phyloP scores from a whole-genome alignment of 2,888 invertebrate species.

The Standfussiana lucernea region DNA sequence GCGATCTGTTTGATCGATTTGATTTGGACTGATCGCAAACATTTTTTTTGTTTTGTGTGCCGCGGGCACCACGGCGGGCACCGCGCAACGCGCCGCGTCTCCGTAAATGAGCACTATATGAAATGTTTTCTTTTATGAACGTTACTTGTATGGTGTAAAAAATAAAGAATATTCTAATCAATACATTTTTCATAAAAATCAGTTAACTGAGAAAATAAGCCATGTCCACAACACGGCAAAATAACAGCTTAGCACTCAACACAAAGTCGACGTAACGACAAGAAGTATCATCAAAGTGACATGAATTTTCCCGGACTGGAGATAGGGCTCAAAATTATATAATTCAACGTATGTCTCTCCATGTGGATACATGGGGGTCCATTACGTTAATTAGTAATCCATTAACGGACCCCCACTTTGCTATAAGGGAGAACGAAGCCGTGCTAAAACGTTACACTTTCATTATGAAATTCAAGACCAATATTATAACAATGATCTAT shows the following conservation, averaged over 20 bases:
- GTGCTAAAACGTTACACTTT: constrained; percentile 3
- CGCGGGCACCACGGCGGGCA: no score
- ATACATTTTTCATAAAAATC: background rate
- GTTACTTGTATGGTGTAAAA: no score
- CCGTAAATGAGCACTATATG: no score
- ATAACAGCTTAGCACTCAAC: background rate
- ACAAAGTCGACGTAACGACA: background rate
- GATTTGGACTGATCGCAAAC: no score
- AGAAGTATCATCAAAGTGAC: background rate
- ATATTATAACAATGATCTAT: background rate
- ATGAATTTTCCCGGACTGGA: background rate
- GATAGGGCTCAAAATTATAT: constrained; percentile 2
- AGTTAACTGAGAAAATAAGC: background rate
- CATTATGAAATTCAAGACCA: background rate
- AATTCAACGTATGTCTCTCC: constrained; percentile 28
- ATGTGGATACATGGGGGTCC: constrained; percentile 20
- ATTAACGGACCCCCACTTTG: constrained; percentile 41
- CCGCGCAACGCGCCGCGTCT: no score
- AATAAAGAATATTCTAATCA: no score
- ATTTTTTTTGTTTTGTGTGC: no score
- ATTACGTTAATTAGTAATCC: constrained; percentile 50
- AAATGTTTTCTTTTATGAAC: background rate
- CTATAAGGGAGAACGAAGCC: constrained; percentile 23
- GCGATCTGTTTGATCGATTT: no score
- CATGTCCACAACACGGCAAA: background rate